Conservation (phyloP, 2,888 invertebrate species). For the Anorthoa munda region DNA sequence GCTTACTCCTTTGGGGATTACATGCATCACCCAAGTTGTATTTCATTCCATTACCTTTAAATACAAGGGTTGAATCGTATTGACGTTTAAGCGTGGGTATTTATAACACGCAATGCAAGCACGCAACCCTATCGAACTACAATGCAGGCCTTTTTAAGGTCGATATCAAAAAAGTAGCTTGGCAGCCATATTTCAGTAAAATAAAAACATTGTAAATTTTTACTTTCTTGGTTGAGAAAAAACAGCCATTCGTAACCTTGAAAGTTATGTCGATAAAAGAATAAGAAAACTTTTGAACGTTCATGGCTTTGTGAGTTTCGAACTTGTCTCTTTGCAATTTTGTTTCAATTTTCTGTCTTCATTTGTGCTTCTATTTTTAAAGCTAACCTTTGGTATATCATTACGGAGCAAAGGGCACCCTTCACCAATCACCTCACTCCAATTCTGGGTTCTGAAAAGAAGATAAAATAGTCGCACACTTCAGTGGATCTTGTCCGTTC, state of each 20-base stretch:
- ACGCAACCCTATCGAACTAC: slow-evolving; percentile 9
- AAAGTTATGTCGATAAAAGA: neutral
- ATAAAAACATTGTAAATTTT: neutral
- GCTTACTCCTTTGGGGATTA: neutral
- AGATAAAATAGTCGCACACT: no score
- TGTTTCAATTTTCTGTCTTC: neutral
- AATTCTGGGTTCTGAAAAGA: no score
- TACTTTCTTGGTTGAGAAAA: neutral
- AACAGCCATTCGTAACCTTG: no score
- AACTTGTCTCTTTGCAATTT: slow-evolving; percentile 6
- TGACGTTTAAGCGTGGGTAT: slow-evolving; percentile 18
- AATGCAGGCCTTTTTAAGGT: neutral
- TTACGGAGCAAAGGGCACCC: no score
- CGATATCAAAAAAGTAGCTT: neutral
- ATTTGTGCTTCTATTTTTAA: no score
- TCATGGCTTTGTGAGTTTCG: neutral
- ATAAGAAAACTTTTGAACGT: neutral
- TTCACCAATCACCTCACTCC: no score
- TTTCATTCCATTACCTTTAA: slow-evolving; percentile 24
- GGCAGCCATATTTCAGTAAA: neutral
- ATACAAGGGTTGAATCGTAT: slow-evolving; percentile 8
- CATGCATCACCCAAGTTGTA: neutral
- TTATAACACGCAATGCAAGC: slow-evolving; percentile 25
- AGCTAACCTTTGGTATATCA: no score
- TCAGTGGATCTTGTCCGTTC: no score